A percentile compares a stretch with the other conserved stretches of the same genome.
Conservation (phyloP, 2,888 invertebrate genomes). For the Parochlus steinenii region DNA sequence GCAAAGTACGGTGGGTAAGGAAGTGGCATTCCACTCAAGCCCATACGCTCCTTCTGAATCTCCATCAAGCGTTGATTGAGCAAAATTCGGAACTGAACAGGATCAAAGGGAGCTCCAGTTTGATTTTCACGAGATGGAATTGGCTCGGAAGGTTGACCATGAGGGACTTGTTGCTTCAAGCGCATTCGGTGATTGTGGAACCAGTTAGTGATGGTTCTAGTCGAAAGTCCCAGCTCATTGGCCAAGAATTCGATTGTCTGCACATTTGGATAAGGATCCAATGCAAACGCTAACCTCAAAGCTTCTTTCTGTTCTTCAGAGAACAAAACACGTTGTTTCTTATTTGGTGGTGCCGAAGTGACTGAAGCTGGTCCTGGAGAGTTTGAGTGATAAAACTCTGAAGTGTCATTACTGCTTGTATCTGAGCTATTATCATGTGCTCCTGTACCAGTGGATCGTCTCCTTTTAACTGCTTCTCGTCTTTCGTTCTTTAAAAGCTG, state of each 20-base stretch:
- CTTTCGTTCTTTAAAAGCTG: conserved; percentile 83
- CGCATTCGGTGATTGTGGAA: conserved; percentile 99
- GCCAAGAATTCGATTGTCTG: conserved; percentile 92
- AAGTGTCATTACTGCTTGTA: conserved; percentile 75
- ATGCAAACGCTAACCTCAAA: conserved; percentile 76
- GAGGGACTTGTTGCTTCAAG: conserved; percentile 78
- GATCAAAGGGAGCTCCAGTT: conserved; percentile 66
- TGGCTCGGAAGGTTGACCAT: conserved; percentile 52
- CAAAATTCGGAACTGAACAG: conserved; percentile 76
- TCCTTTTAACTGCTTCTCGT: conserved; percentile 77
- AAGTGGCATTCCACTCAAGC: conserved; percentile 56
- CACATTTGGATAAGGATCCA: conserved; percentile 95
- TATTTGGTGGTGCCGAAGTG: conserved; percentile 57
- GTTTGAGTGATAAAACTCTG: conserved; percentile 74
- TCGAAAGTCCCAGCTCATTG: conserved; percentile 74
- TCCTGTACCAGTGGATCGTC: conserved; percentile 65
- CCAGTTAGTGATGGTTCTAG: conserved; percentile 98
- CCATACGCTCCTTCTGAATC: conserved; percentile 71
- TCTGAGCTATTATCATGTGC: conserved; percentile 76
- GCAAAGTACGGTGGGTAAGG: conserved; percentile 65
- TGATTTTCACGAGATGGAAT: conserved; percentile 56
- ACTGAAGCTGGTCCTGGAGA: conserved; percentile 53
- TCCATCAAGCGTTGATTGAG: conserved; percentile 79
- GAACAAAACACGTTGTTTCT: conserved; percentile 90
- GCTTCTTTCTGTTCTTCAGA: conserved; percentile 98